Base-by-base conservation (phyloP, 2,113 vertebrate genomes). In the Atherinomorus stipes region DNA sequence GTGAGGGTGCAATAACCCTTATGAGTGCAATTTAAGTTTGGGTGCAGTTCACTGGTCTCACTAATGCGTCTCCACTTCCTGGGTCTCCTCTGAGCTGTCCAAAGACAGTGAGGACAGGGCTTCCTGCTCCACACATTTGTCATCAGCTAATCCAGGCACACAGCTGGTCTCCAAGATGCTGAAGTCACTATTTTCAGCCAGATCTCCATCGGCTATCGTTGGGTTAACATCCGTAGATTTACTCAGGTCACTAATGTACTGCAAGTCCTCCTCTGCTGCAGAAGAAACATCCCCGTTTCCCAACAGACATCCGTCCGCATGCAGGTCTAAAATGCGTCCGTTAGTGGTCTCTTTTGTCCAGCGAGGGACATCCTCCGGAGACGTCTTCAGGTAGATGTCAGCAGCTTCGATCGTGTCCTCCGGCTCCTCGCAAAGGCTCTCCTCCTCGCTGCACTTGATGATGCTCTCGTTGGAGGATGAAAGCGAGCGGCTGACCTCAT, bases 371-470 rank as follows among this genome's bases (percentile, higher is more conserved):
- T 84, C 64, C 25, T 83, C 64, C 0, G 63, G 58, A 25, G 67
- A 42, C 0, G 31, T 54, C 26, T 78, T 68, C 19, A 47, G 1
- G 59, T 38, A 73, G 52, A 69, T 40, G 19, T 83, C 67, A 0
- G 53, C 38, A 0, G 65, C 40, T 45, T 40, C 64, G 52, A 70
- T 50, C 1, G n/a, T 31, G 12, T 80, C 62, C 8, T 80, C 71
- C 0, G 15, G 0, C 38, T 81, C 83, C 2, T 87, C 84, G 7
- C 52, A 45, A 1, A 50, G 0, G 22, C 76, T 78, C 5, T 90
- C 86, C 13, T 91, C 88, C 1, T 91, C 90, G 15, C 84, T 90
- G 51, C 89, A 85, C 49, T 87, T 67, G 13, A 82, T 47, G 28
- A 90, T 89, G 76, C 84, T 91, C 34, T 62, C 83, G 0, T 84